Base-by-base conservation (phyloP, 2,888 invertebrate genomes). In the Orchesella flavescens region DNA sequence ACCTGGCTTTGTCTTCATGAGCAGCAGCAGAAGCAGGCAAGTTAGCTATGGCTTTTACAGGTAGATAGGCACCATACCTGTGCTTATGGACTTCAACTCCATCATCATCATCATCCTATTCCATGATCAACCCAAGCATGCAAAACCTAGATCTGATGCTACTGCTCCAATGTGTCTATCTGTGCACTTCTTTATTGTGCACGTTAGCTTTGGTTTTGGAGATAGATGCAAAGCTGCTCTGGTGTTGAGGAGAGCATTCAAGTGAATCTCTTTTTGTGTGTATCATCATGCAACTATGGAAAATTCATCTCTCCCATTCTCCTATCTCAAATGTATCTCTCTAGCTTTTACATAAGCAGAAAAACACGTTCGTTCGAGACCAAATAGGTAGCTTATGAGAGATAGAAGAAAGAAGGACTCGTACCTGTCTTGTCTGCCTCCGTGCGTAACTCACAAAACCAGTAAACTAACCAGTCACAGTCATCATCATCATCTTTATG, bases 1-100 rank as follows among this genome's bases (percentile, higher is more conserved):
- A 23, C 19, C 80, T 74, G 80, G n/a, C 80, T 80, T 80, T 80
- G 80, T 80, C 71, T 80, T 78, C 43, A 68, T 57, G 43, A 49
- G 55, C 10, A 19, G 10, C 17, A 53, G 49, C 10, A 9, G n/a
- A n/a, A n/a, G 44, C 12, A 5, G 10, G 13, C 12, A 10, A 63
- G 63, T n/a, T 59, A 59, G 59, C n/a, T 19, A 59, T 59, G 59
- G 59, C 21, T 17, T 63, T 63, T 34, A 24, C 19, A n/a, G 63
- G 63, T 63, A 24, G 1, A 24, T 23, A 23, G 12, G 34, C 34
- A 63, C 13, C 15, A 63, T 12, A 23, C 7, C 23, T 23, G 2
- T 24, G 9, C 12, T 4, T 13, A 63, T 23, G 34, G 23, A 17
- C 10, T 10, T 24, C 5, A 7, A 15, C 10, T 21, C 7, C 23